Evolutionary conservation across 2,888 invertebrate genomes (phyloP), one percentile per base, ranked within the genome.

Genomic region (Polydrusus pterygomalis): DNA sequence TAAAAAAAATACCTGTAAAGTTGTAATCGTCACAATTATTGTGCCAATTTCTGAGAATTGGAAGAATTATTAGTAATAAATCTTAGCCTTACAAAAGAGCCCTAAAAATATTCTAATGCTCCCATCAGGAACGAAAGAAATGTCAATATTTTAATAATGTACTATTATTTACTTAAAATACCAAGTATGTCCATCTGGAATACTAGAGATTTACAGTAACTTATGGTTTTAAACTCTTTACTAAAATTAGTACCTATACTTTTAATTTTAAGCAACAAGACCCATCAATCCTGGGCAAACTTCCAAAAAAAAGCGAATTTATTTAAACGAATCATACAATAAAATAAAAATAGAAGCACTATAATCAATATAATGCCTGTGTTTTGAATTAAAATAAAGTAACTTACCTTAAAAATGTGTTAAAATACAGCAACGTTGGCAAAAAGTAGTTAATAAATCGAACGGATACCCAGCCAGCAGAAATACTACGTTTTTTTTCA

Each of bases 351-450:
- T 25, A 17, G 47, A 15, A 47, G 17, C n/a, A 47, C 47, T 8
- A 10, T 1, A 43, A n/a, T 47, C n/a, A 17, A 47, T 47, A 47
- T 15, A 17, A 18, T 38, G 10, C 3, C 8, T 18, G 34, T 15
- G 34, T 17, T n/a, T 38, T 20, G 2, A 56, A 38, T 60, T 47
- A 17, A 13, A 34, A 56, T n/a, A 34, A 60, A 17, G 7, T 17
- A 18, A 5, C 15, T 60, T 60, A 60, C 58, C 58, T 60, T 38
- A 38, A 60, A 38, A 60, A 17, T 18, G 9, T 64, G 49, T 30
- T 34, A 15, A n/a, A 45, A 49, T 15, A 30, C 47, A 64, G 17
- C 34, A 64, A 64, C 64, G 64, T 64, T 25, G 25, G 34, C 64
- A 64, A 34, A 30, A 49, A 5, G 17, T 62, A 62, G 25, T 49